phyloP scores from a whole-genome alignment of 2,113 vertebrate species.

The Paradoxurus hermaphroditus region DNA sequence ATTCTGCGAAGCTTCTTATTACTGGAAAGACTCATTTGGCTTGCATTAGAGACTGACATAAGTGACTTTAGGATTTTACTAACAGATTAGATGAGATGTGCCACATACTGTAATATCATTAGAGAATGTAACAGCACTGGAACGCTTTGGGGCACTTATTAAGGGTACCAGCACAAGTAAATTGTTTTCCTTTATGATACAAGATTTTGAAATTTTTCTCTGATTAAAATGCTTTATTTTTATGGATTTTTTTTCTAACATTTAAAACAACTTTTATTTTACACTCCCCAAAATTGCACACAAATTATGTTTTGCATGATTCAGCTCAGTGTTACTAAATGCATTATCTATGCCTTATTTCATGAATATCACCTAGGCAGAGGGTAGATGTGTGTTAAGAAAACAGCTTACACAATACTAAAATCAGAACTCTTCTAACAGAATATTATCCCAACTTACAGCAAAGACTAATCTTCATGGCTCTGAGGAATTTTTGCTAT shows the following conservation, averaged over 20 bases:
- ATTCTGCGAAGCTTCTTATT: conserved; percentile 99
- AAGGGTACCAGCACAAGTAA: conserved; percentile 82
- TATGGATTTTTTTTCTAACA: conserved; percentile 57
- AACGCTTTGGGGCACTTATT: conserved; percentile 87
- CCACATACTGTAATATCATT: conserved; percentile 96
- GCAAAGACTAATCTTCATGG: conserved; percentile 55
- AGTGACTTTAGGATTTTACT: conserved; percentile 98
- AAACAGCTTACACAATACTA: conserved; percentile 71
- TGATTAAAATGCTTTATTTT: conserved; percentile 77
- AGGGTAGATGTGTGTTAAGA: conserved; percentile 65
- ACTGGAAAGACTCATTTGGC: conserved; percentile 96
- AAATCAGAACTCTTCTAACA: conserved; percentile 68
- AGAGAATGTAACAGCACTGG: conserved; percentile 85
- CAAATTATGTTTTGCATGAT: conserved; percentile 71
- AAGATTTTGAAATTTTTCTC: conserved; percentile 79
- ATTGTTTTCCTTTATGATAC: conserved; percentile 87
- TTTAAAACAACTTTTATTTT: conserved; percentile 75
- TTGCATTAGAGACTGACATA: conserved; percentile 99
- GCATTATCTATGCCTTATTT: conserved; percentile 72
- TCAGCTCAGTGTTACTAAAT: conserved; percentile 67
- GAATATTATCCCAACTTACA: conserved; percentile 65
- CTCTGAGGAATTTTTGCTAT: conserved; percentile 58
- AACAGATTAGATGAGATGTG: conserved; percentile 98
- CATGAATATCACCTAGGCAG: conserved; percentile 64
- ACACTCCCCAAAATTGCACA: conserved; percentile 53